Base-by-base conservation (phyloP, 2,797 vertebrate species). In the Enteromius fasciolatus region DNA sequence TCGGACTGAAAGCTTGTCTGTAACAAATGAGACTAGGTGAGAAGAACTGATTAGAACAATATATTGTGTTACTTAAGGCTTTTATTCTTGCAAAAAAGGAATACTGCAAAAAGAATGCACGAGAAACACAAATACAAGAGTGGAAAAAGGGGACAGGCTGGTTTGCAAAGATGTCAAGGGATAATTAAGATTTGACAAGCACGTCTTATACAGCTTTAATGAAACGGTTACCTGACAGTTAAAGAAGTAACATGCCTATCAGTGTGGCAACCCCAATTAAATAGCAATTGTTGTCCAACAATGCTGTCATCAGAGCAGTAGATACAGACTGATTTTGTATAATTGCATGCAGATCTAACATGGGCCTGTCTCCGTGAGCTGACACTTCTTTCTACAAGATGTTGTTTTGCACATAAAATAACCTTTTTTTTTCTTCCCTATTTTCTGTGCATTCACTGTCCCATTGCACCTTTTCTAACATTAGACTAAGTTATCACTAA, bases 201-300 rank as follows among this genome's bases (percentile, higher is more conserved):
- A 61, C 66, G 10, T 77, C 75, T 44, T 46, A 70, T 61, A 28
- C 66, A 77, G 50, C 66, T 70, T 77, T 69, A 83, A 83, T 85
- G 59, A 67, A 66, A 76, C 50, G 70, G 81, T n/a, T 61, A 68
- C 83, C 64, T 83, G 72, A 85, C 39, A 74, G 78, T 75, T 69
- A 81, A 76, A 79, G 76, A 74, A 70, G 81, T 70, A 70, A 69
- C 54, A 70, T 12, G 74, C 52, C 52, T 69, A 64, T 83, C 81
- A 77, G 74, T 77, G 74, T 77, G 81, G 81, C 81, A 83, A 83
- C 81, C 81, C 75, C 81, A 83, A 83, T 83, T 83, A 83, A 69
- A 70, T 25, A 70, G 66, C 81, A 83, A 83, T 83, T 83, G 81
- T 83, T 83, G 81, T 83, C 74, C 74, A 70, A 83, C 81, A 83